Evolutionary conservation across 2,888 invertebrate species (phyloP), one percentile per base, ranked within the genome.

Genomic region (Nomada flava): DNA sequence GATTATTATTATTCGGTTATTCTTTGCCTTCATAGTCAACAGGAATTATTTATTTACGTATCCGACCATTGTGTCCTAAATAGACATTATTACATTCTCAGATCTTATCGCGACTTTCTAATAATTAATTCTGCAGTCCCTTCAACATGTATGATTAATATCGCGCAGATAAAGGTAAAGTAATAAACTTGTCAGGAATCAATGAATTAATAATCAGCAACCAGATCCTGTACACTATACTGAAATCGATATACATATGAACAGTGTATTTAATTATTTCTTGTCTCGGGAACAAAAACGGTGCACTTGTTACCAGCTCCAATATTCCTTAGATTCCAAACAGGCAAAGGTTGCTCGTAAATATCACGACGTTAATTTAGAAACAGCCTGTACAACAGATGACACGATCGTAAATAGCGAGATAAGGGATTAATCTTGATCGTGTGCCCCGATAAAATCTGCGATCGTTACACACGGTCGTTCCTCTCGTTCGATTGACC

Each of bases 401-500:
- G 15, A 13, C 29, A 13, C 4, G 52, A 42, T 44, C 74, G 47
- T 60, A 67, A 64, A 62, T 60, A 50, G 26, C 52, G 60, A 52
- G 69, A 68, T 68, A 69, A 75, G 44, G 59, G 47, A 62, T 65
- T 75, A 69, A 64, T 74, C 67, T 74, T 29, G 67, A 67, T 67
- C 60, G 20, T 44, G 20, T 65, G 44, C n/a, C 7, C 44, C 15
- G 65, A 67, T 77, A 57, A 65, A 64, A 55, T 69, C 79, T 23
- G 13, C 44, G 69, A 64, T 70, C 79, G 69, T 52, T 63, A 44
- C 11, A 20, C 57, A 5, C 29, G 29, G 23, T 3, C 44, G 65
- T 62, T 76, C 67, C 47, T 67, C 60, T 62, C 65, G n/a, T 75
- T 67, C 63, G 60, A 77, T 75, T 60, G 65, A 60, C 65, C 29